Evolutionary conservation across 2,113 vertebrate species (phyloP).

Genomic region (Symphodus melops): DNA sequence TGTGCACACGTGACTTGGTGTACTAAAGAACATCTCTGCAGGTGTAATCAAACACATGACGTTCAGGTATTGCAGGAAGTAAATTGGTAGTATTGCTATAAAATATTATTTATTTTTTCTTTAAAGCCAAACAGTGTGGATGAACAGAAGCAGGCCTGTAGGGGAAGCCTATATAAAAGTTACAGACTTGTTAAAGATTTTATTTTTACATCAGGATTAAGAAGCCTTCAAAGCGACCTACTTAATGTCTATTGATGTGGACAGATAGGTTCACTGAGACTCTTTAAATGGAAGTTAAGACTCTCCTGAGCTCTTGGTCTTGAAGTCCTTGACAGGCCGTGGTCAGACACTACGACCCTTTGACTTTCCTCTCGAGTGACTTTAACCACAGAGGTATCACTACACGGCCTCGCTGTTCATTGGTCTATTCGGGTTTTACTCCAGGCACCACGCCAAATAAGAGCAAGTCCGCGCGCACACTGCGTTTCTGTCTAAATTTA

Average conservation of each 20-base stretch:
- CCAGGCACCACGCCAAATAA: not conserved
- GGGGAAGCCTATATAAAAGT: not conserved
- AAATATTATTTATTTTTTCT: too few species aligned
- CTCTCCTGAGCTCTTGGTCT: too few species aligned
- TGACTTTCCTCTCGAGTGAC: conserved; percentile 15
- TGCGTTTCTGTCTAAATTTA: conserved; percentile 4
- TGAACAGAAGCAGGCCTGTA: too few species aligned
- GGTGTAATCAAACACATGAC: not conserved
- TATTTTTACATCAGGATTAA: too few species aligned
- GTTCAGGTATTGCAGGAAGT: not conserved
- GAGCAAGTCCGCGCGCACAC: not conserved
- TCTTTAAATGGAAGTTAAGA: too few species aligned
- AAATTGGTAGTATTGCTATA: not conserved
- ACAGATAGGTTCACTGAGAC: too few species aligned
- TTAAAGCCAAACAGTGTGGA: too few species aligned
- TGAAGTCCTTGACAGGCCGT: conserved; percentile 31
- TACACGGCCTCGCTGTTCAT: not conserved
- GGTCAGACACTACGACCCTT: not conserved
- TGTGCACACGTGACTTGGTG: not conserved
- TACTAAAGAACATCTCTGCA: not conserved
- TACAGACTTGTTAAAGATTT: too few species aligned
- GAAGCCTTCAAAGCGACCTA: too few species aligned
- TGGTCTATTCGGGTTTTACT: not conserved
- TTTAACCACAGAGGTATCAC: not conserved
- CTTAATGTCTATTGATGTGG: too few species aligned